A percentile compares a stretch with the other conserved stretches of the same genome.
Evolutionary conservation across 2,113 vertebrate genomes (phyloP).

Genomic region (Engystomops pustulosus): DNA sequence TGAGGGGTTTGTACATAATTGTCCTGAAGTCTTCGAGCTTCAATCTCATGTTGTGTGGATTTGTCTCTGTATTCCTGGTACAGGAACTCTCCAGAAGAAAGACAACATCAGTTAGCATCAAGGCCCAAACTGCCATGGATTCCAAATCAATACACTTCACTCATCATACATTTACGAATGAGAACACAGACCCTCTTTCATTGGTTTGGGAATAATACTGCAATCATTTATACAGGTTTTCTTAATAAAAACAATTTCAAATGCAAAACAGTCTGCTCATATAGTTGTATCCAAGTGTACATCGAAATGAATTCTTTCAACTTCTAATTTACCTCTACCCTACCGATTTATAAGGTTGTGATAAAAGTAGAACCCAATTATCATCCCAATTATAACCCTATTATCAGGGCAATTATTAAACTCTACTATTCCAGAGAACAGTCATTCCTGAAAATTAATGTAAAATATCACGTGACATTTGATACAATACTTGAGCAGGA

Average conservation of each 20-base stretch:
- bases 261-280: neutral
- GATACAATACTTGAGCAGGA: too few relatives aligned
- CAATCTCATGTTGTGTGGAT: slow-evolving; percentile 90
- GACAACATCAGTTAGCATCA: neutral
- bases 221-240: neutral
- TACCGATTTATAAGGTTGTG: neutral
- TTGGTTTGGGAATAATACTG: too few relatives aligned
- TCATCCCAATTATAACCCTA: too few relatives aligned
- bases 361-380: neutral
- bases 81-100: slow-evolving; percentile 80
- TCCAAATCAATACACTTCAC: neutral
- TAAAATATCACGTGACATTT: too few relatives aligned
- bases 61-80: slow-evolving; percentile 97
- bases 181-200: neutral
- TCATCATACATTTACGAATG: neutral
- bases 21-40: slow-evolving; percentile 87
- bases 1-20: slow-evolving; percentile 63
- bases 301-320: too few relatives aligned
- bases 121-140: neutral
- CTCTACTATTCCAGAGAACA: too few relatives aligned
- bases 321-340: neutral
- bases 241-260: neutral
- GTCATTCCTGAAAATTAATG: too few relatives aligned
- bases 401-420: too few relatives aligned
- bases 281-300: neutral